Evolutionary conservation across 2,113 vertebrate species (phyloP), one percentile per base, ranked within the genome.

Genomic region (Sisor rabdophorus): DNA sequence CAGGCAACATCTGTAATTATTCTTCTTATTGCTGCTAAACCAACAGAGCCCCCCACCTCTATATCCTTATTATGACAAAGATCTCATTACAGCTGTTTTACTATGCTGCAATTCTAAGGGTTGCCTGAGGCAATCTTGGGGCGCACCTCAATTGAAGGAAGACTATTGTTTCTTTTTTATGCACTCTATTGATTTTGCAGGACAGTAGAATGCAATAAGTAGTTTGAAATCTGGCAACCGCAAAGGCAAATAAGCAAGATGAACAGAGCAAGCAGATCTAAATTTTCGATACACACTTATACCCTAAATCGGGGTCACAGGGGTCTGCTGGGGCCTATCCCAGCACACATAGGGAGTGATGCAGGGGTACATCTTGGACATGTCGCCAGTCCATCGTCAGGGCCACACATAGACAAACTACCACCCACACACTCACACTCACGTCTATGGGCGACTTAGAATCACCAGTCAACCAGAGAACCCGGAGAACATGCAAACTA

Each of bases 41-140:
- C 0, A 56, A 40, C n/a, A 22, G 20, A 72, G 56, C 36, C 11
- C 54, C 44, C 70, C n/a, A 58, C 16, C 30, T 72, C 20, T 16
- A 72, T 44, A 56, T 56, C 28, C 19, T 56, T 13, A 56, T 71
- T 71, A 71, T 40, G n/a, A 22, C 20, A 54, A 71, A 55, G 36
- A 16, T 71, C 19, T 30, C n/a, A 55, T 70, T 26, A 53, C 65
- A 26, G 20, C 15, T 70, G 67, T 28, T 50, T 63, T 36, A 32
- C 30, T 40, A 10, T 11, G 16, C 28, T 61, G 16, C 2, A 11
- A 11, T 32, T 36, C 20, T 11, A 10, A 36, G 30, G 19, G 11
- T 63, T 36, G 30, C 4, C 19, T 30, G 15, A 5, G 15, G 24
- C 13, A 32, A 16, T 28, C 58, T 60, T 60, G 16, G 12, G 60